A percentile compares a stretch with the other conserved stretches of the same genome.
phyloP scores from a whole-genome alignment of 2,113 vertebrate species.

The Seriola rivoliana region DNA sequence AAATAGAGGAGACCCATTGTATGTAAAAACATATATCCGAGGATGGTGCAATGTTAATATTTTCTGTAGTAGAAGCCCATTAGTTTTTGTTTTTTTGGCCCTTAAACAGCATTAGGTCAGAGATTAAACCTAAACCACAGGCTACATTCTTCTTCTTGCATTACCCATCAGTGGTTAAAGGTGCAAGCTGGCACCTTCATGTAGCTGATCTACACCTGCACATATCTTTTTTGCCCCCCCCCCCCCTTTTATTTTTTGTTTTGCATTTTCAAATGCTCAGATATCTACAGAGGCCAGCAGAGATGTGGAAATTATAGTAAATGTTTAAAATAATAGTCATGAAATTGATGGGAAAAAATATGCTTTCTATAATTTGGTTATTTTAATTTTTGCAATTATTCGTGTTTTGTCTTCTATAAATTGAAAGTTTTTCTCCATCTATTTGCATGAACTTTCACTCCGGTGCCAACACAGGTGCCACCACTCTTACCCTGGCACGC shows the following conservation, averaged over 20 bases:
- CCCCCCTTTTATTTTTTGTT: neutral
- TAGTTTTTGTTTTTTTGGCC: constrained; percentile 46
- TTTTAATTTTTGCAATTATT: constrained; percentile 68
- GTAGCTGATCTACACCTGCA: constrained; percentile 75
- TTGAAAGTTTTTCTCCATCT: constrained; percentile 87
- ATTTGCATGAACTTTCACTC: constrained; percentile 93
- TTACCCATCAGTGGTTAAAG: constrained; percentile 64
- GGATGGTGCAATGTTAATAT: constrained; percentile 83
- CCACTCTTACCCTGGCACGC: constrained; percentile 89
- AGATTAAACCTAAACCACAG: constrained; percentile 54
- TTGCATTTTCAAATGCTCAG: constrained; percentile 60
- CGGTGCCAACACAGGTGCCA: constrained; percentile 88
- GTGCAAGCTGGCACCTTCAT: constrained; percentile 72
- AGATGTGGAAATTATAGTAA: constrained; percentile 62
- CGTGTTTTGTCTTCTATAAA: constrained; percentile 69
- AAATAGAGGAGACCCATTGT: constrained; percentile 74
- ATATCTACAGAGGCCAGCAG: constrained; percentile 74
- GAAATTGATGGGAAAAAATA: constrained; percentile 70
- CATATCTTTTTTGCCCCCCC: constrained; percentile 53
- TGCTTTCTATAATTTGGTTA: constrained; percentile 76
- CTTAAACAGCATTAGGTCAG: constrained; percentile 63
- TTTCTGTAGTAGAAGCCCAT: constrained; percentile 71
- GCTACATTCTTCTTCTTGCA: constrained; percentile 50
- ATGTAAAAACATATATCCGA: constrained; percentile 79
- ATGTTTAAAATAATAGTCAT: constrained; percentile 69